Percentiles rank a stretch among this genome's conserved stretches.
phyloP scores from a whole-genome alignment of 2,797 vertebrate species.

The Emys orbicularis region DNA sequence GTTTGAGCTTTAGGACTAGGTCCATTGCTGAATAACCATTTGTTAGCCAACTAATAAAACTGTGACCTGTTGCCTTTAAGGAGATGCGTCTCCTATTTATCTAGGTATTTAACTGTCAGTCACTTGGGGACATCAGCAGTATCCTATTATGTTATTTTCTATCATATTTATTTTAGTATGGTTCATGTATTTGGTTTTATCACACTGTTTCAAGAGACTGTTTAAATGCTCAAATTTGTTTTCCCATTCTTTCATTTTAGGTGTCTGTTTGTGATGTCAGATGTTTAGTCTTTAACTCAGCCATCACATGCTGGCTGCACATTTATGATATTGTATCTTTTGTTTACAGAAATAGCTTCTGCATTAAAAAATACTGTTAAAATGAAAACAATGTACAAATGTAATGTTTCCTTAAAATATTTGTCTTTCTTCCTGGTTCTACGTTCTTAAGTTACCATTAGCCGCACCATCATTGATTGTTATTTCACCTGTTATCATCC shows the following conservation, averaged over 20 bases:
- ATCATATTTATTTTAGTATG: background rate
- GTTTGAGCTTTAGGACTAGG: background rate
- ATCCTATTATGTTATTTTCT: background rate
- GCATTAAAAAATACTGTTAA: background rate
- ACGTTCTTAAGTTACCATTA: background rate
- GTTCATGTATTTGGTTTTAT: background rate
- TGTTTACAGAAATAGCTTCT: slow-evolving; percentile 16
- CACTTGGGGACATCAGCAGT: background rate
- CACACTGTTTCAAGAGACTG: fast-evolving
- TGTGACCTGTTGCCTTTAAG: background rate
- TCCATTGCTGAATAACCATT: background rate
- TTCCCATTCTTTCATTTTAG: background rate
- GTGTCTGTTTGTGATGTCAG: background rate
- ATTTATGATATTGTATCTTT: slow-evolving; percentile 21
- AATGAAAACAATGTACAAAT: background rate
- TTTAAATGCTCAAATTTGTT: background rate
- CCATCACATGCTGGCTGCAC: slow-evolving; percentile 21
- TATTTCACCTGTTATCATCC: background rate
- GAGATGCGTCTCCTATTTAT: background rate
- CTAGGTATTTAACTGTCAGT: background rate
- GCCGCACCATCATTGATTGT: background rate
- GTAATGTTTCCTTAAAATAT: background rate
- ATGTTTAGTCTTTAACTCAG: background rate
- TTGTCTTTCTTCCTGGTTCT: background rate
- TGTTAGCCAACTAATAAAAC: background rate